Evolutionary conservation across 2,113 vertebrate genomes (phyloP).

Genomic region (Mixornis gularis): DNA sequence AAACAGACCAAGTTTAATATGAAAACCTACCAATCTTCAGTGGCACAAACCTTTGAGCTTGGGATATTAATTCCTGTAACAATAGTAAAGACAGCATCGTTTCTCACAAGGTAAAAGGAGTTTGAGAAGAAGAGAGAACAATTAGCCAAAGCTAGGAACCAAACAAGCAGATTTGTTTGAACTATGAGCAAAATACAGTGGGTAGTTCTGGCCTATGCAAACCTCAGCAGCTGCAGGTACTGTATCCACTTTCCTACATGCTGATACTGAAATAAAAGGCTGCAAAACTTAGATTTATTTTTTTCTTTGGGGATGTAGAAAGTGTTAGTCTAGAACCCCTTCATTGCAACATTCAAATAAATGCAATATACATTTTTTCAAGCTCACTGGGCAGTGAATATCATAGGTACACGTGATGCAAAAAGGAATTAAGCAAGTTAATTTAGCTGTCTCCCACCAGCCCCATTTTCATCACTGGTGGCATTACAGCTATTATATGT

Average conservation of each 20-base stretch:
- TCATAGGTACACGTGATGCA: accelerated
- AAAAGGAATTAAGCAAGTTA: neutral
- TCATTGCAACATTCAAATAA: neutral
- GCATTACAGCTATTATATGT: neutral
- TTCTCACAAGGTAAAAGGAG: neutral
- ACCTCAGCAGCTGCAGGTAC: neutral
- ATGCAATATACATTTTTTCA: neutral
- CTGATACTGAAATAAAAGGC: neutral
- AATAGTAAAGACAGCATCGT: neutral
- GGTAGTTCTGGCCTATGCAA: neutral
- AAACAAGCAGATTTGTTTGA: neutral
- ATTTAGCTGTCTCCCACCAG: neutral
- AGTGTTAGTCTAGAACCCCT: neutral
- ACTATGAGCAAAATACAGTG: neutral
- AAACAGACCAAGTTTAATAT: neutral
- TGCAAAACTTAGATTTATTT: neutral
- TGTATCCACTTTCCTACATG: accelerated
- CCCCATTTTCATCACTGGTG: neutral
- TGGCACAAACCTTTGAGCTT: neutral
- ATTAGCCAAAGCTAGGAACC: neutral
- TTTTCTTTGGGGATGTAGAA: neutral
- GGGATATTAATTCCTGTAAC: neutral
- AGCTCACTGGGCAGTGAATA: neutral
- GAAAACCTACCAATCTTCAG: neutral
- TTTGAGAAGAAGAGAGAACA: neutral